phyloP scores from a whole-genome alignment of 2,888 invertebrate genomes.

The Andrena haemorrhoa region DNA sequence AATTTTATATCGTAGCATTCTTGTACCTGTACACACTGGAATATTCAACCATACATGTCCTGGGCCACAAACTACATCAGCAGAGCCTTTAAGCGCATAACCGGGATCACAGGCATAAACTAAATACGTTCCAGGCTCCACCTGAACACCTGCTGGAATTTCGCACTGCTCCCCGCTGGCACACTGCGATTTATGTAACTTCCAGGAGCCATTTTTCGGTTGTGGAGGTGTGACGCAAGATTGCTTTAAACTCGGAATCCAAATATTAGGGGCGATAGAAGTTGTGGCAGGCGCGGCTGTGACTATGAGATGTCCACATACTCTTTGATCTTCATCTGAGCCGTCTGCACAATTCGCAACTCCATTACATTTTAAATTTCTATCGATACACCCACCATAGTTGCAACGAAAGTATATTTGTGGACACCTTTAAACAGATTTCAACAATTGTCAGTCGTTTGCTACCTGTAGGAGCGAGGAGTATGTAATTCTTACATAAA shows the following conservation, averaged over 20 bases:
- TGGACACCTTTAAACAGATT: conserved; percentile 78
- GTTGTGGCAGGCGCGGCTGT: conserved; percentile 15
- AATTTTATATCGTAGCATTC: neutral
- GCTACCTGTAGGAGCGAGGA: neutral
- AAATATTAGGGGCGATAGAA: neutral
- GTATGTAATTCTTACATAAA: neutral
- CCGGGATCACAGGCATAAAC: conserved; percentile 78
- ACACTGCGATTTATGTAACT: conserved; percentile 75
- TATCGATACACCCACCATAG: conserved; percentile 84
- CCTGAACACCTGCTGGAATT: conserved; percentile 34
- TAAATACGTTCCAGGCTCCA: conserved; percentile 76
- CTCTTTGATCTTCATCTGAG: conserved; percentile 82
- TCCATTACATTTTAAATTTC: conserved; percentile 80
- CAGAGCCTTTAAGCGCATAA: conserved; percentile 68
- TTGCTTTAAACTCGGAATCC: conserved; percentile 15
- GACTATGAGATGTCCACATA: conserved; percentile 59
- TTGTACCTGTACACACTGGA: conserved; percentile 77
- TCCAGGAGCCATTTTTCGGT: conserved; percentile 77
- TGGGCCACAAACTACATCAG: conserved; percentile 74
- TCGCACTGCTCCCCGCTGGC: conserved; percentile 67
- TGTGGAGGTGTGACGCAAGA: conserved; percentile 75
- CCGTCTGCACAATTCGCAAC: conserved; percentile 81
- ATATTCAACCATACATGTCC: conserved; percentile 76
- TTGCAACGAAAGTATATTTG: conserved; percentile 80
- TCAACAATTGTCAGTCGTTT: neutral